Evolutionary conservation across 2,113 vertebrate genomes (phyloP).

Genomic region (Nannobrachium achirus): DNA sequence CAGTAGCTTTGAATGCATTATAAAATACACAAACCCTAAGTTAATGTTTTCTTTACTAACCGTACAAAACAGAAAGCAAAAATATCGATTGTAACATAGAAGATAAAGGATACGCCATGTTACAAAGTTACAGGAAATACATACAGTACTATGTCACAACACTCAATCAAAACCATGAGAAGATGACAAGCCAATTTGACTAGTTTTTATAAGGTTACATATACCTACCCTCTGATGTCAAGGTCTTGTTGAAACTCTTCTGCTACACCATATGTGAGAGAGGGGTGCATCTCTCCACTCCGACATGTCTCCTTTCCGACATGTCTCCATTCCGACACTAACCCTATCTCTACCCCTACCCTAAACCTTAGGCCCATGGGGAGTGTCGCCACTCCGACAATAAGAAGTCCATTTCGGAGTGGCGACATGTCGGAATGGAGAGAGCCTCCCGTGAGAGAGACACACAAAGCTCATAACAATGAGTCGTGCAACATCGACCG

Average conservation of each 20-base stretch:
- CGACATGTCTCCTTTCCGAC: too few relatives aligned
- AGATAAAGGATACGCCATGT: slow-evolving; percentile 88
- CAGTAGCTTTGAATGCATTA: slow-evolving; percentile 93
- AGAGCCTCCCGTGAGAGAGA: too few relatives aligned
- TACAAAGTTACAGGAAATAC: slow-evolving; percentile 90
- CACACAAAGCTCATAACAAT: slow-evolving; percentile 7
- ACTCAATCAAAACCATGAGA: slow-evolving; percentile 72
- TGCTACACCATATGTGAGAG: background rate
- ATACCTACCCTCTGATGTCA: slow-evolving; percentile 53
- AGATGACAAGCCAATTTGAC: slow-evolving; percentile 49
- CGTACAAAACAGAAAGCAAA: slow-evolving; percentile 76
- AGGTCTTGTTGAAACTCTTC: slow-evolving; percentile 23
- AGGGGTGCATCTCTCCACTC: too few relatives aligned
- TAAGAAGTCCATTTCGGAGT: too few relatives aligned
- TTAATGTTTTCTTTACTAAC: slow-evolving; percentile 88
- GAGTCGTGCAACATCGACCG: slow-evolving; percentile 37
- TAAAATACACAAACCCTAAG: slow-evolving; percentile 98
- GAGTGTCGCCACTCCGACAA: too few relatives aligned
- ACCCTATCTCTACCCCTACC: too few relatives aligned
- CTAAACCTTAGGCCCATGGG: too few relatives aligned
- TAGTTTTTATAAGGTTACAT: slow-evolving; percentile 56
- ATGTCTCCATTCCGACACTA: too few relatives aligned
- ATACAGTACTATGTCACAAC: slow-evolving; percentile 85
- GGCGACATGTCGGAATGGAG: too few relatives aligned
- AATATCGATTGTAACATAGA: slow-evolving; percentile 77